Evolutionary conservation across 37 sponge, comb jelly and placozoan species (phyloP), one percentile per base, ranked within the genome.

Genomic region (Chondrilla cf. caribensis): DNA sequence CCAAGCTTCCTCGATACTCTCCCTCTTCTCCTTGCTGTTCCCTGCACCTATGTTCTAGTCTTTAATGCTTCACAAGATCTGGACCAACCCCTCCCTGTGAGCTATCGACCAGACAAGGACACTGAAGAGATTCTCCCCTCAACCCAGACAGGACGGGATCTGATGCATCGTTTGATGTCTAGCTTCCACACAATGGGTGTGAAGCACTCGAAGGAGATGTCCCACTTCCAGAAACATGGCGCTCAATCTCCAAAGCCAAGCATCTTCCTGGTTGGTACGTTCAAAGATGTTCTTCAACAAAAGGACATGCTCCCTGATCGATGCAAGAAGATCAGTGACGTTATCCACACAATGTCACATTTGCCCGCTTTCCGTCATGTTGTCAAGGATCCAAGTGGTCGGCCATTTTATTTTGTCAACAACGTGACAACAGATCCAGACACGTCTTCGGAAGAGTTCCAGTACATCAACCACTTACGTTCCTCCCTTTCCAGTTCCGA

Each of bases 41-140:
- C 76, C 76, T 73, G 76, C 24, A 73, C 41, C 25, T 73, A 43
- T 25, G 24, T 73, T 37, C 76, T 36, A 4, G 44, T 42, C 41
- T 73, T 73, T 43, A 73, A 73, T 73, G 76, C 76, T 24, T 37
- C 76, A n/a, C 44, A 21, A 4, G 44, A 73, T n/a, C 76, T 73
- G 41, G 44, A 39, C 19, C 44, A 73, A 24, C 76, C 76, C 9
- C 25, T 43, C 43, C 44, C 76, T 19, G 41, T 43, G 24, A 73
- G 14, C 43, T 73, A 73, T 37, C 44, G 76, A 31, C 21, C 44
- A 15, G 76, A 38, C 36, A 37, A 42, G 38, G 25, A 73, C 44
- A 73, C 43, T 36, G 76, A 73, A 37, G 76, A 43, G 44, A 8
- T 8, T n/a, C 44, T 42, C 41, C 43, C 21, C 31, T 32, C 24